These are phyloP conservation scores for Neria commutata DNA, from an alignment of 2,888 invertebrate genomes.

Conservation along the genomic window DNA sequence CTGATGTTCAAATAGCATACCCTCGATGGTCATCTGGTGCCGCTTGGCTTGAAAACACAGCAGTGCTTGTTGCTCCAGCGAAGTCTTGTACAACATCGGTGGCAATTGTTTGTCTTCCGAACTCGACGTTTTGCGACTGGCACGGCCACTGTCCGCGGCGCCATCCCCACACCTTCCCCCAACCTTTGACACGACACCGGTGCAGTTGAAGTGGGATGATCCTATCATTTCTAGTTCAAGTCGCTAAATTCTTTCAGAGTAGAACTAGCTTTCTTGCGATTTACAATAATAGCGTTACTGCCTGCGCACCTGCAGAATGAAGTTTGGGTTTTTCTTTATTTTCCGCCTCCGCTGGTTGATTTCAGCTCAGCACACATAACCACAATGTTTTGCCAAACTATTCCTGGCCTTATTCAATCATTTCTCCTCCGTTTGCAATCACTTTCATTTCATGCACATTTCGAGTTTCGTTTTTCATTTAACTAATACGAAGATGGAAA, in stretches of 20 bases:
- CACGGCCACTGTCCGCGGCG: conserved; percentile 16
- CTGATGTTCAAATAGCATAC: conserved; percentile 71
- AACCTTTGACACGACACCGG: conserved; percentile 10
- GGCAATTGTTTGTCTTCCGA: conserved; percentile 37
- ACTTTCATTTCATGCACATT: conserved; percentile 21
- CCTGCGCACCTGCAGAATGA: too few relatives aligned
- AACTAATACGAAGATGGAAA: conserved; percentile 11
- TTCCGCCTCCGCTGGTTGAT: background rate
- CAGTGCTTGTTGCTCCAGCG: conserved; percentile 46
- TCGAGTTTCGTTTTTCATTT: conserved; percentile 19
- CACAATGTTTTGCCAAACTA: conserved; percentile 1
- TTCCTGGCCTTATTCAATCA: conserved; percentile 11
- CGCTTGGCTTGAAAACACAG: conserved; percentile 56
- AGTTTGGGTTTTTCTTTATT: background rate
- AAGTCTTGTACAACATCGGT: too few relatives aligned
- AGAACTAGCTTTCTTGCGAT: too few relatives aligned
- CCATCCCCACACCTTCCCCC: conserved; percentile 15
- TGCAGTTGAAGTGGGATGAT: conserved; percentile 34
- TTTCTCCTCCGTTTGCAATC: conserved; percentile 3
- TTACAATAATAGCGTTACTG: too few relatives aligned
- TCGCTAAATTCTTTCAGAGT: too few relatives aligned
- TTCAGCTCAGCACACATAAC: background rate
- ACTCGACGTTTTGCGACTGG: conserved; percentile 42
- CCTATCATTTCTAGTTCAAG: conserved; percentile 42
- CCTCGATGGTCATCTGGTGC: conserved; percentile 76